These are phyloP conservation scores for Pseudotriccus pelzelni DNA, from an alignment of 2,797 vertebrate species.

Conservation along the genomic window DNA sequence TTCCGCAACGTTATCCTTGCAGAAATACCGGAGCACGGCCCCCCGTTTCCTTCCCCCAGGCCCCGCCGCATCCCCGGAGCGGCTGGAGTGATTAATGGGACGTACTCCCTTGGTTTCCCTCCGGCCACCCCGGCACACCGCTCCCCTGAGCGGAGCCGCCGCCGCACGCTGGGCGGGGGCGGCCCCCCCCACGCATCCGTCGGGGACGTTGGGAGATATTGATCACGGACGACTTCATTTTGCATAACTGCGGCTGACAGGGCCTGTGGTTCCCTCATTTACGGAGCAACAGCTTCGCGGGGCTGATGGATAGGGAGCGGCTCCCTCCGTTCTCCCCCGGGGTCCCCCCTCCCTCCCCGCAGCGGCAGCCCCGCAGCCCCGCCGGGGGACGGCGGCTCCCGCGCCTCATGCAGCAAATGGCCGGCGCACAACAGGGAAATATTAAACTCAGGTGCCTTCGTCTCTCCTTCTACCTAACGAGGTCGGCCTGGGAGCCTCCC, in stretches of 20 bases:
- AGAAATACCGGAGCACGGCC: not conserved
- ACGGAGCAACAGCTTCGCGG: conserved; percentile 70
- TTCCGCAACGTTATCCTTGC: not conserved
- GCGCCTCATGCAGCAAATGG: conserved; percentile 65
- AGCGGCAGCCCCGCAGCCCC: not conserved
- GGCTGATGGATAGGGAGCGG: conserved; percentile 71
- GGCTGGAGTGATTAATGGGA: conserved; percentile 4
- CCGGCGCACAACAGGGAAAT: conserved; percentile 36
- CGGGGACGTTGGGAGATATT: conserved; percentile 65
- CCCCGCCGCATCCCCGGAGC: not conserved
- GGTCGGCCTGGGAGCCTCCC: not conserved
- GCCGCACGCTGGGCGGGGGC: not conserved
- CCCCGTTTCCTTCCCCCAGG: not conserved
- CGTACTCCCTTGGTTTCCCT: not conserved
- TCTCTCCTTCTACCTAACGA: not conserved
- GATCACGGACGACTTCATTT: conserved; percentile 70
- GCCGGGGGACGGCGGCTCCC: conserved; percentile 26
- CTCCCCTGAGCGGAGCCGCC: not conserved
- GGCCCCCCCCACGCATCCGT: not conserved
- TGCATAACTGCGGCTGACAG: conserved; percentile 75
- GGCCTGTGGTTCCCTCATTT: conserved; percentile 75
- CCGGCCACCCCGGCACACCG: not conserved
- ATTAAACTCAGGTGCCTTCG: conserved; percentile 15
- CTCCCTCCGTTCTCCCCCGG: not conserved
- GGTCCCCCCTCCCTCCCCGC: not conserved